Percentiles rank a stretch among this genome's conserved stretches.
Conservation (phyloP, 2,888 invertebrate species). For the Eledona agricola region DNA sequence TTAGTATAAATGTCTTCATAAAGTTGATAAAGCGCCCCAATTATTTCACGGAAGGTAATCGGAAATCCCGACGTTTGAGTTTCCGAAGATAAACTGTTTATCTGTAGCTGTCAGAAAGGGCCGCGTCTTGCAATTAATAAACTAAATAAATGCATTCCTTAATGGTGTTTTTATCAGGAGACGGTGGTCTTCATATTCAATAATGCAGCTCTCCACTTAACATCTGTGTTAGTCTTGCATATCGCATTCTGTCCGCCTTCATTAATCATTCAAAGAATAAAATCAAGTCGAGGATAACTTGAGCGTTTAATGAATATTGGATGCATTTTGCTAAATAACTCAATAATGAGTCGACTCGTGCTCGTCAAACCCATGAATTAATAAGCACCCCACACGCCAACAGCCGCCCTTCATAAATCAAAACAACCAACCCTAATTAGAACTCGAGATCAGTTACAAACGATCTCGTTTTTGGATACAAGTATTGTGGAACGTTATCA, state of each 20-base stretch:
- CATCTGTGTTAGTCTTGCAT: constrained; percentile 49
- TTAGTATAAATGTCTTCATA: constrained; percentile 35
- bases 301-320: constrained; percentile 25
- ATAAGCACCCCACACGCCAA: constrained; percentile 26
- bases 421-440: constrained; percentile 18
- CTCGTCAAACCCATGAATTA: constrained; percentile 26
- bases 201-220: constrained; percentile 49
- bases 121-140: constrained; percentile 50
- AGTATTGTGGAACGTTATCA: constrained; percentile 13
- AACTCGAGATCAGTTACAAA: constrained; percentile 19
- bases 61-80: constrained; percentile 21
- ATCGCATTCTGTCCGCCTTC: constrained; percentile 35
- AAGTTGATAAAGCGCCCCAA: constrained; percentile 37
- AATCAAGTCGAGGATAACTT: constrained; percentile 34
- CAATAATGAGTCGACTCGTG: constrained; percentile 27
- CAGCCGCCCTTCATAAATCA: constrained; percentile 23
- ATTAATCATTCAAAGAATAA: constrained; percentile 43
- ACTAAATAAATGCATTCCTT: constrained; percentile 51
- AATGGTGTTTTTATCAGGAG: constrained; percentile 51
- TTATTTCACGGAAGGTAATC: constrained; percentile 30
- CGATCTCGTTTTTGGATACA: constrained; percentile 12
- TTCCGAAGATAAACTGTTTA: constrained; percentile 45
- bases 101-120: constrained; percentile 44
- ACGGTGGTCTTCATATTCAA: constrained; percentile 50
- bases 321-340: constrained; percentile 34